These are phyloP conservation scores for Sanderia malayensis DNA, from an alignment of 30 jellyfish, hydroid and myxozoan species.

Conservation along the genomic window DNA sequence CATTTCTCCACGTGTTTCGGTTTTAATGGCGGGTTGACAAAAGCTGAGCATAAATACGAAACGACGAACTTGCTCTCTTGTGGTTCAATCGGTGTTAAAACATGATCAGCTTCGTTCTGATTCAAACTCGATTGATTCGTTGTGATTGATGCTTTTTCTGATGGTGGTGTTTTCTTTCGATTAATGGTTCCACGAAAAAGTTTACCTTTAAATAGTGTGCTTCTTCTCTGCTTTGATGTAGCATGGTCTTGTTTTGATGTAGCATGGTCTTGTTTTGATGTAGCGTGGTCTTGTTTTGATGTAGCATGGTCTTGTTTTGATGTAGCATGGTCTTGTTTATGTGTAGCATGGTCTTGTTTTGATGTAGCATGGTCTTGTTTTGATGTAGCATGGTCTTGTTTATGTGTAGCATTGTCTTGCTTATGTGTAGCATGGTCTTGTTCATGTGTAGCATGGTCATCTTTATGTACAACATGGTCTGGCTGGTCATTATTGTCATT, in stretches of 20 bases:
- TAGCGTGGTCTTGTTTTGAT: neutral
- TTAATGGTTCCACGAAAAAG: slow-evolving; percentile 31
- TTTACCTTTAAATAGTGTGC: slow-evolving; percentile 29
- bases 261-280: no score
- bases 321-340: no score
- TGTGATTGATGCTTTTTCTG: slow-evolving; percentile 34
- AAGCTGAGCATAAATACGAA: slow-evolving; percentile 83
- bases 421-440: no score
- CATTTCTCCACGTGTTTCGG: slow-evolving; percentile 86
- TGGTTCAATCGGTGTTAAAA: slow-evolving; percentile 28
- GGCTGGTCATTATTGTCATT: no score
- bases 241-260: neutral
- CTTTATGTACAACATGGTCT: no score
- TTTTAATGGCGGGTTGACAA: slow-evolving; percentile 85
- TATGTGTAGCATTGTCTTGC: no score
- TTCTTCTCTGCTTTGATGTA: slow-evolving; percentile 24
- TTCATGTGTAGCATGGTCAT: no score
- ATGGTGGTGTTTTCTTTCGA: slow-evolving; percentile 29
- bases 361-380: neutral
- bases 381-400: no score
- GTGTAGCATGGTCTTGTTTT: no score
- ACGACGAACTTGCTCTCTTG: slow-evolving; percentile 42
- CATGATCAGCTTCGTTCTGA: neutral
- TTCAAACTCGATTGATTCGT: slow-evolving; percentile 14
- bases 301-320: neutral